A percentile compares a stretch with the other conserved stretches of the same genome.
Conservation (phyloP, 2,113 vertebrate genomes). For the Fulica atra region DNA sequence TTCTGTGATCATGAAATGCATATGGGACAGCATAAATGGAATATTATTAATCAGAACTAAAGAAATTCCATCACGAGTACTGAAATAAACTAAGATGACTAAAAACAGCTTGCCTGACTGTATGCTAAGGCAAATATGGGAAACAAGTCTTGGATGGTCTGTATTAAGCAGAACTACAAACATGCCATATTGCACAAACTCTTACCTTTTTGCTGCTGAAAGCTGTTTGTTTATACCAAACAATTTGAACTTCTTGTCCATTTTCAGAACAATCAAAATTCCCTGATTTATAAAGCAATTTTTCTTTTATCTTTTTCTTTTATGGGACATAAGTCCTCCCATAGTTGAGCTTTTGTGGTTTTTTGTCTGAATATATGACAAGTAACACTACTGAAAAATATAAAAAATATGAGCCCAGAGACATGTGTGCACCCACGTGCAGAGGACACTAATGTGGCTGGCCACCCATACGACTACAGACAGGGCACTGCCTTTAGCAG, state of each 20-base stretch:
- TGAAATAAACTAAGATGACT: neutral
- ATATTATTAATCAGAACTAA: neutral
- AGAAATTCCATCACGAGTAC: neutral
- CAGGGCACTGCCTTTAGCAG: neutral
- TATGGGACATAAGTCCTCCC: neutral
- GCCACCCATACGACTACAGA: neutral
- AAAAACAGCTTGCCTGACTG: neutral
- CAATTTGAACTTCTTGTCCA: neutral
- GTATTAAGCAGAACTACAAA: neutral
- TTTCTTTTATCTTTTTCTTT: neutral
- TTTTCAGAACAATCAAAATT: neutral
- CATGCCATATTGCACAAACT: neutral
- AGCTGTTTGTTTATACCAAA: neutral
- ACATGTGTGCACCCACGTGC: rapidly evolving
- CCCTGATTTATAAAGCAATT: neutral
- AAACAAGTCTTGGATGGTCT: neutral
- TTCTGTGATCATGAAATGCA: neutral
- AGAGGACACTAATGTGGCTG: neutral
- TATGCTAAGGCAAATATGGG: neutral
- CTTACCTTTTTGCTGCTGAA: neutral
- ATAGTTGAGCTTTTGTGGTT: neutral
- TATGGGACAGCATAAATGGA: neutral
- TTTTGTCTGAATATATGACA: neutral
- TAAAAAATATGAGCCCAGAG: neutral
- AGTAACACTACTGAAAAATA: neutral